These are phyloP conservation scores for Cuculus canorus DNA, from an alignment of 2,797 vertebrate species.

Conservation along the genomic window DNA sequence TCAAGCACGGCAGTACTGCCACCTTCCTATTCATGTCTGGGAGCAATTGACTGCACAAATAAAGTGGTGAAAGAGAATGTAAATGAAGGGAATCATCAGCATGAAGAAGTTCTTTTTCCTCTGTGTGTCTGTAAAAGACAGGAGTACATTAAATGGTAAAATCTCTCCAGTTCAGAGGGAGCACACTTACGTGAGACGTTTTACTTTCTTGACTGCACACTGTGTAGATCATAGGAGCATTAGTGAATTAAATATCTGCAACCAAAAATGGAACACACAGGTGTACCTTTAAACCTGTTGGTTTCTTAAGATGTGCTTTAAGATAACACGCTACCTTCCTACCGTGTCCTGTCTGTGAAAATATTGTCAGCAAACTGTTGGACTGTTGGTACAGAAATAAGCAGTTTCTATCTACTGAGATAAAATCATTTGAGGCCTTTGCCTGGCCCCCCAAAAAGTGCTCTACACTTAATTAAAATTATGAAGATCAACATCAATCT, in stretches of 20 bases:
- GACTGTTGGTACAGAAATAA: slow-evolving; percentile 12
- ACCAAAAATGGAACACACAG: neutral
- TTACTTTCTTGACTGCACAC: neutral
- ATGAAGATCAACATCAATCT: neutral
- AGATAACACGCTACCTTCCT: neutral
- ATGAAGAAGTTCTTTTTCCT: neutral
- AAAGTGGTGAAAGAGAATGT: neutral
- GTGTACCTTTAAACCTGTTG: neutral
- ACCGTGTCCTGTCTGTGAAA: neutral
- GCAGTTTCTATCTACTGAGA: neutral
- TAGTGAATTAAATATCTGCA: neutral
- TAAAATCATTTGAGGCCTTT: neutral
- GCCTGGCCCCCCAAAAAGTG: neutral
- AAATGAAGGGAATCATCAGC: neutral
- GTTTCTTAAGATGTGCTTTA: slow-evolving; percentile 3
- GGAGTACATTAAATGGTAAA: neutral
- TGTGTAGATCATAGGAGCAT: neutral
- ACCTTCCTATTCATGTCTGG: neutral
- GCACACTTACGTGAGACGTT: neutral
- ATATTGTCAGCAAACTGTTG: neutral
- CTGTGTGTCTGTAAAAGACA: neutral
- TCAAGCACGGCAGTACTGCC: neutral
- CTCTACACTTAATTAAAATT: slow-evolving; percentile 47
- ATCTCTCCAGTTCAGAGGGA: neutral
- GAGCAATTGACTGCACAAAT: neutral